Conservation (phyloP, 1,140 invertebrate species). For the Lasioglossum albipes region DNA sequence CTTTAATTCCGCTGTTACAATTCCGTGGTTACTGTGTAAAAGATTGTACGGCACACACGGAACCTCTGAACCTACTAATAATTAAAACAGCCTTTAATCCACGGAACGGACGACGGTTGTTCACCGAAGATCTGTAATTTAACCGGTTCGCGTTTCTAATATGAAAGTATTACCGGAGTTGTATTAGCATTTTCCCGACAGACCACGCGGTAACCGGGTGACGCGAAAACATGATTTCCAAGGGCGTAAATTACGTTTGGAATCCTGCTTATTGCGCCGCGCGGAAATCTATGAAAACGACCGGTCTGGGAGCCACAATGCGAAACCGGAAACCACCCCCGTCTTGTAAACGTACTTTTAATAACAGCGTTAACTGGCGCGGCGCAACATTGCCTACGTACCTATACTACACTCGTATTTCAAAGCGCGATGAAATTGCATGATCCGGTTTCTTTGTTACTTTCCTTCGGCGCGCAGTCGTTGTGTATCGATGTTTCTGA, state of each 20-base stretch:
- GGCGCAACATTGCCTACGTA: neutral
- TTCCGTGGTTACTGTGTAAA: too few species aligned
- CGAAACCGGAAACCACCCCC: neutral
- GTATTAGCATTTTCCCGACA: conserved; percentile 45
- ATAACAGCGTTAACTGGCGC: conserved; percentile 7
- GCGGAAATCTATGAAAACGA: conserved; percentile 22
- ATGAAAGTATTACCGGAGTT: conserved; percentile 37
- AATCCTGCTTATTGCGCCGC: conserved; percentile 33
- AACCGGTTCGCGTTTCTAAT: conserved; percentile 50
- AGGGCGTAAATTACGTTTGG: conserved; percentile 43
- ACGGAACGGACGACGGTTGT: neutral
- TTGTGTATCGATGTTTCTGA: neutral
- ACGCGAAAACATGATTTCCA: conserved; percentile 45
- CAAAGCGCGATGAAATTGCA: conserved; percentile 19
- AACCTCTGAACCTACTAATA: too few species aligned
- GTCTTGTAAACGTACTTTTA: neutral
- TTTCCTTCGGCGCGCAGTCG: conserved; percentile 1
- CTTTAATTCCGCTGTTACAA: too few species aligned
- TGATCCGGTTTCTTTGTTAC: conserved; percentile 20
- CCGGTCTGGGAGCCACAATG: neutral
- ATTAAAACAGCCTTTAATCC: too few species aligned
- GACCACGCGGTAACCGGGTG: conserved; percentile 30
- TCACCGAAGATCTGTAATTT: conserved; percentile 60
- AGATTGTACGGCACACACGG: too few species aligned
- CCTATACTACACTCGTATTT: conserved; percentile 1